Evolutionary conservation across 1,140 invertebrate species (phyloP).

Genomic region (Ladona fulva): DNA sequence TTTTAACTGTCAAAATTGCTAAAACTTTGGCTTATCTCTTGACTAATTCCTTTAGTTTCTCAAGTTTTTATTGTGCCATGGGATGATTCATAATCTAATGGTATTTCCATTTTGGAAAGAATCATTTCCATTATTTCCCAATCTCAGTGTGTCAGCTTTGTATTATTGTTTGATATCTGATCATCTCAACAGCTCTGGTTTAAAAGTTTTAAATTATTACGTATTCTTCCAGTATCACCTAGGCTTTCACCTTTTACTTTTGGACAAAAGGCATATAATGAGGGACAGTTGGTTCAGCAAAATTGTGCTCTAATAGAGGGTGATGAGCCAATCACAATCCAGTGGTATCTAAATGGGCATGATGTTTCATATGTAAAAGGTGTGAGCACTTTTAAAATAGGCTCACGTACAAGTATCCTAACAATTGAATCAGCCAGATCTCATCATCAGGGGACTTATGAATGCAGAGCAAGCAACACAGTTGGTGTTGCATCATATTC

Average conservation of each 20-base stretch:
- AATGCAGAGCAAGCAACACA: conserved; percentile 53
- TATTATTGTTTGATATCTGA: too few relatives aligned
- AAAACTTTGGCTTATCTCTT: too few relatives aligned
- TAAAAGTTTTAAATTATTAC: too few relatives aligned
- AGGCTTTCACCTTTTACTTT: conserved; percentile 58
- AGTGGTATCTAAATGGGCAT: conserved; percentile 28
- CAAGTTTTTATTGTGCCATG: too few relatives aligned
- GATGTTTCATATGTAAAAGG: conserved; percentile 21
- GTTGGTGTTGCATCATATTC: conserved; percentile 54
- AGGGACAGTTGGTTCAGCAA: conserved; percentile 22
- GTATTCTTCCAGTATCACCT: conserved; percentile 46
- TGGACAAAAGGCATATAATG: conserved; percentile 26
- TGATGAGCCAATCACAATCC: conserved; percentile 37
- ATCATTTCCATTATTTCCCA: too few relatives aligned
- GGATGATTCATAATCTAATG: too few relatives aligned
- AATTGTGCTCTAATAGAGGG: conserved; percentile 39
- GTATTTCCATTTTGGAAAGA: too few relatives aligned
- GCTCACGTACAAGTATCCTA: conserved; percentile 52
- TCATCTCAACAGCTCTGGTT: too few relatives aligned
- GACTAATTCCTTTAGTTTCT: too few relatives aligned
- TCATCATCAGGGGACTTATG: conserved; percentile 54
- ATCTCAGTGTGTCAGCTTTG: too few relatives aligned
- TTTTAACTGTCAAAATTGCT: too few relatives aligned
- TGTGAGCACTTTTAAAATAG: conserved; percentile 42
- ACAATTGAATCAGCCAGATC: conserved; percentile 54